Percentiles rank a stretch among this genome's conserved stretches.
phyloP scores from a whole-genome alignment of 2,113 vertebrate species.

The mouse (Mus musculus) region DNA sequence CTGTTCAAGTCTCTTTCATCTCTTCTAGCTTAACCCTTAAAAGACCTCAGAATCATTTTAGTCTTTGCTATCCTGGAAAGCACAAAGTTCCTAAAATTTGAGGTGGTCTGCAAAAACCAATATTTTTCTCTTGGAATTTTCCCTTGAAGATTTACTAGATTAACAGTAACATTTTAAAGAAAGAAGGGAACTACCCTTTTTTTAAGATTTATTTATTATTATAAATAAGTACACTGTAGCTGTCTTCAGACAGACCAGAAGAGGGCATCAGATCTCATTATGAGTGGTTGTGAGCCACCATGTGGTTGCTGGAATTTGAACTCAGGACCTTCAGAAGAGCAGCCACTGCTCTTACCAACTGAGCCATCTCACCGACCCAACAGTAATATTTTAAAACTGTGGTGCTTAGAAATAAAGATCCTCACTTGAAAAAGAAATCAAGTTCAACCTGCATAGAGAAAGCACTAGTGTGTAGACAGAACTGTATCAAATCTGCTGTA shows the following conservation, averaged over 20 bases:
- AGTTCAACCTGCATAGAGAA: slow-evolving; percentile 37
- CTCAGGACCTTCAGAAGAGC: no score
- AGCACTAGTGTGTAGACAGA: background rate
- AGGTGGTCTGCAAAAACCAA: slow-evolving; percentile 7
- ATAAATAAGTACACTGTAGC: no score
- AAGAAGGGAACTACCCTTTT: no score
- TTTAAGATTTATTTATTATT: no score
- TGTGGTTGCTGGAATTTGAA: no score
- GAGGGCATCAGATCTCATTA: no score
- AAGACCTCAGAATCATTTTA: slow-evolving; percentile 40
- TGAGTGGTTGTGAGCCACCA: no score
- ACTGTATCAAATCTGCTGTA: background rate
- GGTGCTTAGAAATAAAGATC: slow-evolving; percentile 31
- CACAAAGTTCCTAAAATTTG: background rate
- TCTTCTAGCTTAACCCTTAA: slow-evolving; percentile 34
- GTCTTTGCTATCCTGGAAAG: slow-evolving; percentile 19
- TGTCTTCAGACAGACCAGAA: no score
- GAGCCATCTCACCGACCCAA: no score
- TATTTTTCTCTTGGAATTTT: background rate
- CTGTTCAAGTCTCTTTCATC: background rate
- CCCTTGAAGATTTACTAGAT: slow-evolving; percentile 20
- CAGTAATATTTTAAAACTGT: background rate
- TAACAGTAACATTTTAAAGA: slow-evolving; percentile 16
- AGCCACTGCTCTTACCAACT: no score
- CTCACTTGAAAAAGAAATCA: background rate